Evolutionary conservation across 2,113 vertebrate species (phyloP).

Genomic region (Puntigrus tetrazona): DNA sequence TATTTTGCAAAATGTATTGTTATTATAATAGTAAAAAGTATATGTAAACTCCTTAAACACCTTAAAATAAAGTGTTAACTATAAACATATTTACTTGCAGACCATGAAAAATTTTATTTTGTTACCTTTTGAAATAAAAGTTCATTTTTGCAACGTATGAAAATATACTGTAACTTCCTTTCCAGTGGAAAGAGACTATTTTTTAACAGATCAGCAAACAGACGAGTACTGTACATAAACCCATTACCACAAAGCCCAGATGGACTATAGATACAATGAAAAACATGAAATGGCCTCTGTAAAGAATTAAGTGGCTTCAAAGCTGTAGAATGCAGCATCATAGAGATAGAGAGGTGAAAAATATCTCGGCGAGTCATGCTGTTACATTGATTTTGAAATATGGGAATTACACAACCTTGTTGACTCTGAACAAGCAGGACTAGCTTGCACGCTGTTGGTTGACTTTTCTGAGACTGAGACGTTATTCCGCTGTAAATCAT

Average conservation of each 20-base stretch:
- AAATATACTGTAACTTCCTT: background rate
- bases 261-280: background rate
- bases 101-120: background rate
- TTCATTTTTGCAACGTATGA: background rate
- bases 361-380: background rate
- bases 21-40: no score
- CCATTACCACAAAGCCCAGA: background rate
- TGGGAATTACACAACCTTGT: background rate
- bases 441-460: background rate
- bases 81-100: background rate
- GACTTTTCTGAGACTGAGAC: background rate
- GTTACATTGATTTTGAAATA: background rate
- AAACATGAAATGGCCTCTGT: background rate
- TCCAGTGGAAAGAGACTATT: background rate
- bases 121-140: background rate
- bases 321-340: background rate
- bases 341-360: background rate
- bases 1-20: no score
- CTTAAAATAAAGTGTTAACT: no score
- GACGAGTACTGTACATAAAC: background rate
- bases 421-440: background rate
- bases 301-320: background rate
- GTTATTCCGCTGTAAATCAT: constrained; percentile 4
- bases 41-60: no score
- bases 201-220: background rate